Evolutionary conservation across 2,113 vertebrate genomes (phyloP).

Genomic region (Tor tambroides): DNA sequence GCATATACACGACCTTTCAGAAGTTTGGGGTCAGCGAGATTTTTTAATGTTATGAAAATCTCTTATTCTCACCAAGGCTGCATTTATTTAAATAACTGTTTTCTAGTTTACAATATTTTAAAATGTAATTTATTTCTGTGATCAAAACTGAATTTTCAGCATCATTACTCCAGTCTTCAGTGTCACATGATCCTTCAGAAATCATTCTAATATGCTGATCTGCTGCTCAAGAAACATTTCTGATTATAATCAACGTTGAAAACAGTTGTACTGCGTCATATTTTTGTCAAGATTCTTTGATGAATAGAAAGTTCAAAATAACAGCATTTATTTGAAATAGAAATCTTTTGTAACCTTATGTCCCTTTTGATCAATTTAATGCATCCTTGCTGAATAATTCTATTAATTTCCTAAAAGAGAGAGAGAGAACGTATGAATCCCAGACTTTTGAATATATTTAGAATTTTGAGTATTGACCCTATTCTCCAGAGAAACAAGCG

Average conservation of each 20-base stretch:
- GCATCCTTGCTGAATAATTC: too few species aligned
- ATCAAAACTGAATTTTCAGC: neutral
- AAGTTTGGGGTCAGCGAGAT: neutral
- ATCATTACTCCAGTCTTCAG: neutral
- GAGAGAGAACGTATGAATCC: too few species aligned
- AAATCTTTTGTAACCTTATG: too few species aligned
- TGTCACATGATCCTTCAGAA: neutral
- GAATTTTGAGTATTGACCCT: too few species aligned
- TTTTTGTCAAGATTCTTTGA: too few species aligned
- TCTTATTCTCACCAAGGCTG: neutral
- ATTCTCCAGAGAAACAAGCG: too few species aligned
- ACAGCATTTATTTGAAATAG: too few species aligned
- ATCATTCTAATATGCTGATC: neutral
- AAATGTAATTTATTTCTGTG: neutral
- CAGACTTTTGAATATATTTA: too few species aligned
- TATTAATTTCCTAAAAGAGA: too few species aligned
- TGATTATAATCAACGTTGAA: neutral
- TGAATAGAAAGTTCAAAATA: too few species aligned
- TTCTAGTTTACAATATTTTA: neutral
- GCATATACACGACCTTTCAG: neutral
- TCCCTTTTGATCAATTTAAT: too few species aligned
- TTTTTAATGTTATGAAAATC: neutral
- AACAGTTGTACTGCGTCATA: neutral
- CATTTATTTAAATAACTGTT: neutral
- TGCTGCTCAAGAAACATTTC: neutral